Evolutionary conservation across 2,797 vertebrate species (phyloP), one percentile per base, ranked within the genome.

Genomic region (Mycteria americana): DNA sequence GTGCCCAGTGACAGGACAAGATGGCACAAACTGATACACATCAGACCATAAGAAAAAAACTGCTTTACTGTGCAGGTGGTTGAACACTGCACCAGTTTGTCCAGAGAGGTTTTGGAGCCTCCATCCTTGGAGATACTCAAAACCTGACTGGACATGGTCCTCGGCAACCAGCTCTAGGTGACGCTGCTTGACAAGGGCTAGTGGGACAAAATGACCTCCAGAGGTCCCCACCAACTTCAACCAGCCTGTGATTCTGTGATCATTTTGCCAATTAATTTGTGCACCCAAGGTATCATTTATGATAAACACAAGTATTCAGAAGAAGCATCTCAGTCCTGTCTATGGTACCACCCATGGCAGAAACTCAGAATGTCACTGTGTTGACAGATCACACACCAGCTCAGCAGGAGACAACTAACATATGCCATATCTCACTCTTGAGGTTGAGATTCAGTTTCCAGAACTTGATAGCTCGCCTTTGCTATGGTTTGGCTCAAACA

Each of bases 401-500:
- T 39, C 70, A 31, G 69, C 69, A 82, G 30, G 23, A 54, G 19
- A 28, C 30, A 14, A 21, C 21, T 31, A 24, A 12, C 37, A 35
- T 0, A 0, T 13, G 70, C 19, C 43, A 4, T 1, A 2, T 9
- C 51, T 76, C 78, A 10, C 46, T 67, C 35, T 8, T 7, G 30
- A 53, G 50, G 19, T 1, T 1, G 2, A 70, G n/a, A 48, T 30
- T 63, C 48, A 7, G 27, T 3, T 70, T 60, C 57, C 33, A 79
- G 46, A 24, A 59, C 51, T 39, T 33, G 25, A 31, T 63, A 27
- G 33, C 37, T 85, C 3, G 0, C 43, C 82, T 45, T 30, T 46
- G 46, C 41, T 60, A 72, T 3, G 7, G 18, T 46, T n/a, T 72
- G 54, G 30, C 63, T 65, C 37, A 37, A 65, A 18, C 14, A 19